phyloP scores from a whole-genome alignment of 2,888 invertebrate species.

The Dicycla oo region DNA sequence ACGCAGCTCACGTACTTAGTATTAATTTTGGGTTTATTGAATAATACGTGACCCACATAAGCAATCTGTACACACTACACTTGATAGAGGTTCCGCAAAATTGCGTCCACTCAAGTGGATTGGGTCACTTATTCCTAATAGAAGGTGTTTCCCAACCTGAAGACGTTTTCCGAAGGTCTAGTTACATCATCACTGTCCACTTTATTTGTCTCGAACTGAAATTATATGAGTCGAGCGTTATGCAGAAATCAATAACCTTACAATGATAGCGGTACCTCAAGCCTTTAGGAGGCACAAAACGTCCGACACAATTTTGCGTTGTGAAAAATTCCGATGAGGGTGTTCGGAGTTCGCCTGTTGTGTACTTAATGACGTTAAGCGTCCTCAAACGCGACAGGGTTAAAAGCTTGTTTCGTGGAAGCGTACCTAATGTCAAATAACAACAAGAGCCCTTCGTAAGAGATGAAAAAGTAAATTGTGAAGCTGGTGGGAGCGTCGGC shows the following conservation, averaged over 20 bases:
- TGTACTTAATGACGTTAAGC: slow-evolving; percentile 70
- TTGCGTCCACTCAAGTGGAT: slow-evolving; percentile 79
- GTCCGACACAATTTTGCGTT: slow-evolving; percentile 69
- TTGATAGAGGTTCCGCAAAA: slow-evolving; percentile 79
- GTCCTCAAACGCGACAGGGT: slow-evolving; percentile 67
- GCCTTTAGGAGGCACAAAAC: slow-evolving; percentile 52
- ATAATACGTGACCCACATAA: slow-evolving; percentile 86
- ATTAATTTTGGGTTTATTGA: slow-evolving; percentile 89
- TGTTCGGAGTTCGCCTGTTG: slow-evolving; percentile 62
- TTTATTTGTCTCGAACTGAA: slow-evolving; percentile 47
- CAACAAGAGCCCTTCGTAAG: slow-evolving; percentile 66
- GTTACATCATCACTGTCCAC: slow-evolving; percentile 63
- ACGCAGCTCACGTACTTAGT: slow-evolving; percentile 82
- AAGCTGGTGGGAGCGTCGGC: slow-evolving; percentile 59
- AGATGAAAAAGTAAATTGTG: slow-evolving; percentile 74
- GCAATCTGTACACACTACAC: slow-evolving; percentile 72
- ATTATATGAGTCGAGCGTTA: slow-evolving; percentile 44
- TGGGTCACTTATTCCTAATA: slow-evolving; percentile 75
- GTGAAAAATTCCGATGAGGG: slow-evolving; percentile 69
- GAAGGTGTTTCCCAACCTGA: slow-evolving; percentile 63
- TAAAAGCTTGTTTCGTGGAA: slow-evolving; percentile 71
- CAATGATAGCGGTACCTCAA: slow-evolving; percentile 53
- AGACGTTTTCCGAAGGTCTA: slow-evolving; percentile 58
- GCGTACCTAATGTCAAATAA: slow-evolving; percentile 71
- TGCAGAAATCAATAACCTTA: slow-evolving; percentile 55